Evolutionary conservation across 2,113 vertebrate genomes (phyloP).

Genomic region (Tupaia tana): DNA sequence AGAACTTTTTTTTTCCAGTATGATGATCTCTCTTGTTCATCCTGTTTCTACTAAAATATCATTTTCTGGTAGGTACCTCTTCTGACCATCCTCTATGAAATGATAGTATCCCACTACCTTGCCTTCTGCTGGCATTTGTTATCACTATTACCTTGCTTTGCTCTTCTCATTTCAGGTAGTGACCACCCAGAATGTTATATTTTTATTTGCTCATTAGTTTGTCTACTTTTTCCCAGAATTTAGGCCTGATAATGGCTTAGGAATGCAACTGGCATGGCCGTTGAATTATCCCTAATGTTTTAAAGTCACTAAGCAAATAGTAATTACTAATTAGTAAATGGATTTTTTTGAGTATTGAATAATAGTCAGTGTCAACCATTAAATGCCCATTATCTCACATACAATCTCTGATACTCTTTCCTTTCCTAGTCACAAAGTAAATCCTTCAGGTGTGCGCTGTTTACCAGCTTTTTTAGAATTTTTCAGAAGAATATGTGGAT

Average conservation of each 20-base stretch:
- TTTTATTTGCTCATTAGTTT: not conserved
- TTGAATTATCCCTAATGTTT: not conserved
- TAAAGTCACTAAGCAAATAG: not conserved
- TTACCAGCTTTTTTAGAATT: not conserved
- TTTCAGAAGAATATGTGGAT: not conserved
- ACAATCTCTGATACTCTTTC: not conserved
- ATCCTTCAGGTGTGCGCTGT: not conserved
- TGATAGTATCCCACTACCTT: rapidly evolving
- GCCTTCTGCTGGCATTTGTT: not conserved
- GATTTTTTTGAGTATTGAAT: not conserved
- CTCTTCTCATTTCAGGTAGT: not conserved
- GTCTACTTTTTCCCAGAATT: not conserved
- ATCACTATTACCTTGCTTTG: not conserved
- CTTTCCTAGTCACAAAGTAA: not conserved
- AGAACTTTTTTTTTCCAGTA: not conserved
- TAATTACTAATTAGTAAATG: not conserved
- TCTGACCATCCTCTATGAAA: not conserved
- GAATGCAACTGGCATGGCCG: not conserved
- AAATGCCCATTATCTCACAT: not conserved
- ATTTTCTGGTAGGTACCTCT: not conserved
- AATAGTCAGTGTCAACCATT: not conserved
- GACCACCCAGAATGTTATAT: not conserved
- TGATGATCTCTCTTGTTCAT: not conserved
- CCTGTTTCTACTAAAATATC: not conserved
- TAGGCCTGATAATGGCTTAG: not conserved